Base-by-base conservation (phyloP, 2,888 invertebrate species). In the Dicranocentrus wangi region DNA sequence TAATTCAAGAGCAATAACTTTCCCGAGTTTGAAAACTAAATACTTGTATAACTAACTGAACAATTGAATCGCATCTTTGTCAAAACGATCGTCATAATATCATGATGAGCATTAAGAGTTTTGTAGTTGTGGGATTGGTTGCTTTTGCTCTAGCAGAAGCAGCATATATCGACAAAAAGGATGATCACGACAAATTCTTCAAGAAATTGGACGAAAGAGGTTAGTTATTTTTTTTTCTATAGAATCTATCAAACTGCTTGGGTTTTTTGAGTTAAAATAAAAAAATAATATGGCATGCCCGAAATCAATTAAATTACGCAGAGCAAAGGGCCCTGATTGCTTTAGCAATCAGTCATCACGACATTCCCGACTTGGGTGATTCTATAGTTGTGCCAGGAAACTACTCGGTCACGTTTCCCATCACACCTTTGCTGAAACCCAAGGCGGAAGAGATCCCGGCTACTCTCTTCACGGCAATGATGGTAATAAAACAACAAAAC, bases 101-200 rank as follows among this genome's bases (percentile, higher is more conserved):
- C n/a, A n/a, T n/a, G n/a, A n/a, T n/a, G n/a, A n/a, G n/a, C n/a
- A n/a, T n/a, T n/a, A n/a, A n/a, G n/a, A n/a, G n/a, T n/a, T n/a
- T n/a, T n/a, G n/a, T n/a, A n/a, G n/a, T n/a, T n/a, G n/a, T n/a
- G n/a, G n/a, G n/a, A n/a, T n/a, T n/a, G n/a, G n/a, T 27, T 28
- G 10, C 39, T 17, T n/a, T 28, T 61, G 15, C 21, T 23, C 65
- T 42, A 1, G n/a, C 17, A 17, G 58, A 68, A 21, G 27, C 23
- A 7, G 65, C 60, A 19, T 27, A 25, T 7, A 43, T 77, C 23
- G 63, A 71, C 7, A 43, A 21, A n/a, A 60, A 27, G 3, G 42
- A 21, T 23, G 66, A 66, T 2, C 43, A 82, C 23, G 51, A 68
- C 1, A 25, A 27, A 3, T 82, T 82, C 32, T 82, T 82, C 32